Percentiles rank a stretch among this genome's conserved stretches.
These are phyloP conservation scores for Aphaenogaster ashmeadi DNA, from an alignment of 1,140 invertebrate species.

Conservation along the genomic window DNA sequence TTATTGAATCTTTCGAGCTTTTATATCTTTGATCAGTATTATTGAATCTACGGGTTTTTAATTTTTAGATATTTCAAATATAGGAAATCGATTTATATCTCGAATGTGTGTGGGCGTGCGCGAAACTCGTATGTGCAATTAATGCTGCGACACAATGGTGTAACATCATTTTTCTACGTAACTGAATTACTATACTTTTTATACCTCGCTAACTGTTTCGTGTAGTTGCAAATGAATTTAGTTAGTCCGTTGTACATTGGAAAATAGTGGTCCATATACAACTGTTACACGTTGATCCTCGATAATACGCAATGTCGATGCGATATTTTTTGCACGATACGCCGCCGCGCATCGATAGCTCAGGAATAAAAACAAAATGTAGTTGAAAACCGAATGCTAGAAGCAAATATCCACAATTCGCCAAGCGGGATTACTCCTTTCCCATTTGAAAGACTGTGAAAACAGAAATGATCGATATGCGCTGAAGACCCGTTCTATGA, in stretches of 20 bases:
- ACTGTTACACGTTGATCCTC: slow-evolving; percentile 45
- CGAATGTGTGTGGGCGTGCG: not conserved
- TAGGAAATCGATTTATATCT: slow-evolving; percentile 2
- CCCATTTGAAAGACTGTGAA: not conserved
- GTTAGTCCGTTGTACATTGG: slow-evolving; percentile 22
- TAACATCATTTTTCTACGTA: slow-evolving; percentile 1
- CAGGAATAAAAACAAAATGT: slow-evolving; percentile 51
- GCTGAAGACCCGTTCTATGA: slow-evolving; percentile 21
- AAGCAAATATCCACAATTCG: slow-evolving; percentile 57
- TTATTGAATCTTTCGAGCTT: not conserved
- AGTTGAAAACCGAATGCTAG: slow-evolving; percentile 54
- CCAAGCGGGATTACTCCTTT: slow-evolving; percentile 38
- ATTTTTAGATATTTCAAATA: slow-evolving; percentile 2
- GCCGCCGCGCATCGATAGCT: not conserved
- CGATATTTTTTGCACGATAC: slow-evolving; percentile 44
- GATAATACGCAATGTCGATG: slow-evolving; percentile 55
- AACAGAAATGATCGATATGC: slow-evolving; percentile 54
- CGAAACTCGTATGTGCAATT: slow-evolving; percentile 18
- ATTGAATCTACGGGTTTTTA: not conserved
- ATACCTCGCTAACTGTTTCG: slow-evolving; percentile 43
- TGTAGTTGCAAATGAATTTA: slow-evolving; percentile 57
- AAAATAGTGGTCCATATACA: slow-evolving; percentile 21
- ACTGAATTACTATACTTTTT: slow-evolving; percentile 30
- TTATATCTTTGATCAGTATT: not conserved
- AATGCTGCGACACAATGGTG: slow-evolving; percentile 3